Percentiles rank a stretch among this genome's conserved stretches.
phyloP scores from a whole-genome alignment of 1,140 invertebrate species.

The Lerema accius region DNA sequence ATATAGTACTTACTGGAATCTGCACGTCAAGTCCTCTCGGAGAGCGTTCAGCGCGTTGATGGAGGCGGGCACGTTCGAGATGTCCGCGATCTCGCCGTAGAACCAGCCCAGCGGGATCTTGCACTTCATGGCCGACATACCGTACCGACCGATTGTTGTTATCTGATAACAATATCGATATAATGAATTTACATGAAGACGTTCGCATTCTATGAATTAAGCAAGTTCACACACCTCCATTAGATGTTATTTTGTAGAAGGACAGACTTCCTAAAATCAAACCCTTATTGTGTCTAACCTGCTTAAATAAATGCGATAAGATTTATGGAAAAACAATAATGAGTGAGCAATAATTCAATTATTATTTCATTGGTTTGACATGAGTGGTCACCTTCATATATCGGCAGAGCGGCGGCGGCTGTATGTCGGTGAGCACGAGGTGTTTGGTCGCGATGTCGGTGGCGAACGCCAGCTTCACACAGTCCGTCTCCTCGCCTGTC shows the following conservation, averaged over 20 bases:
- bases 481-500: conserved; percentile 91
- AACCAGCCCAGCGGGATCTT: conserved; percentile 96
- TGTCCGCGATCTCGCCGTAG: conserved; percentile 92
- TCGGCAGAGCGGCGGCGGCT: conserved; percentile 93
- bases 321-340: too few species aligned
- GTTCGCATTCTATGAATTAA: not conserved
- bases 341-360: too few species aligned
- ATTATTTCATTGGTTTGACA: not conserved
- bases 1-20: conserved; percentile 73
- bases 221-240: too few species aligned
- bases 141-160: conserved; percentile 94
- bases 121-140: conserved; percentile 94
- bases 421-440: conserved; percentile 93
- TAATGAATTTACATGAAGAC: conserved; percentile 5
- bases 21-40: conserved; percentile 72
- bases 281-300: too few species aligned
- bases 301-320: too few species aligned
- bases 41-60: conserved; percentile 68
- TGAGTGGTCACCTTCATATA: conserved; percentile 89
- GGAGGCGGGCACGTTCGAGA: conserved; percentile 65
- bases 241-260: too few species aligned
- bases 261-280: too few species aligned
- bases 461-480: conserved; percentile 91
- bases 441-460: conserved; percentile 93
- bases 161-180: conserved; percentile 83